Evolutionary conservation across 92 coral and sea anemone genomes (phyloP), one percentile per base, ranked within the genome.

Genomic region (Porites rus): DNA sequence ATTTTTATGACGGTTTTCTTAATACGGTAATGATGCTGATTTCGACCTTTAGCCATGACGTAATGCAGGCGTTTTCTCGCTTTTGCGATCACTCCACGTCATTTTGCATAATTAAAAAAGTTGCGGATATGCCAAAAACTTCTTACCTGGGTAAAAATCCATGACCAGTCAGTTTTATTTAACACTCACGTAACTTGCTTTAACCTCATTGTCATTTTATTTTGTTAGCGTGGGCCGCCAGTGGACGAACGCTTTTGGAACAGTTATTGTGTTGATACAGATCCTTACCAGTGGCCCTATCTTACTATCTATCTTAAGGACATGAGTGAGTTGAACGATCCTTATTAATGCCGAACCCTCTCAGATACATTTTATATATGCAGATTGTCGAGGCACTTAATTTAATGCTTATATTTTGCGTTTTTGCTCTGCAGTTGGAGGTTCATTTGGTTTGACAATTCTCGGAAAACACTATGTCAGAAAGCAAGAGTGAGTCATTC

Each of bases 271-370:
- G 98, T 96, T 0, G 95, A 96, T 46, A 96, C 98, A 14, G 98
- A 96, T 72, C 98, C 98, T 6, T 96, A 96, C 52, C 95, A 94
- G 58, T 96, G 98, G 98, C 98, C 98, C 21, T 96, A 96, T 80
- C 92, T 96, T 22, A 96, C 98, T 43, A 96, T 96, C 54, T 96
- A 96, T 85, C 93, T 96, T 4, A 93, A 87, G 65, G 96, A 95
- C 76, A 93, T 84, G 74, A 84, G 98, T 95, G 79, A 86, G 96
- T 89, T 3, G 8, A 43, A 16, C 54, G 70, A 69, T 22, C 11
- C 61, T 56, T 8, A 56, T 10, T 12, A 8, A 38, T 38, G 31
- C 31, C 31, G 6, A 38, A 38, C 46, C 7, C 5, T 38, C 46
- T 38, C 46, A 38, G 46, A 38, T 38, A 38, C 6, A 38, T 38